Base-by-base conservation (phyloP, 2,888 invertebrate genomes). In the Erebia palarica region DNA sequence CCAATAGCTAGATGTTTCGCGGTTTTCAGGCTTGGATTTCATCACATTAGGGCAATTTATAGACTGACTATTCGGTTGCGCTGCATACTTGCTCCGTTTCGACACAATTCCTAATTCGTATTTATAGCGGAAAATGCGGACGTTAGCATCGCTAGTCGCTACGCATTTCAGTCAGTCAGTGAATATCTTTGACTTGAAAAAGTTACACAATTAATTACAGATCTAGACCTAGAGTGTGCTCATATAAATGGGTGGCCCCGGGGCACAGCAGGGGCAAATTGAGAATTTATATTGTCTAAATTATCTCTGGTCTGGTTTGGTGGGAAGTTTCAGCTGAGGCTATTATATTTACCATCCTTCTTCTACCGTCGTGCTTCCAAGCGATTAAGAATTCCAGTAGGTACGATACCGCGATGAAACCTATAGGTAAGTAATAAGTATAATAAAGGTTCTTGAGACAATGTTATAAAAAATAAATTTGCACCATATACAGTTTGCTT, bases 121-220 rank as follows among this genome's bases (percentile, higher is more conserved):
- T 71, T 69, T 71, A 67, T 73, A 71, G 66, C 44, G 51, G 61
- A 72, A 69, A 69, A 72, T 69, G 72, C 69, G 72, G 69, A 72
- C 21, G 63, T 16, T 49, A 49, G 47, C 21, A 13, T 47, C 13
- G 47, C 47, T 4, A 21, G 7, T 5, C 36, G 5, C 36, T 13
- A 18, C 9, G 18, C 61, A 7, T 42, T 63, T 63, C 63, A 63
- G 14, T 47, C 21, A 21, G 47, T 47, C 61, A 9, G 44, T 44
- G 16, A 47, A 14, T 9, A 21, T 63, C 27, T 63, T 49, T 44
- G 11, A 58, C 0, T 27, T 36, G 11, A 36, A 36, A 2, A 58
- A 13, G 13, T 36, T 36, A 36, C 7, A 36, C 21, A 2, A 2
- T 21, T 3, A 21, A 27, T 36, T 36, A 36, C 36, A 36, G 36